Base-by-base conservation (phyloP, 2,113 vertebrate species). In the Rhinopomastus cyanomelas region DNA sequence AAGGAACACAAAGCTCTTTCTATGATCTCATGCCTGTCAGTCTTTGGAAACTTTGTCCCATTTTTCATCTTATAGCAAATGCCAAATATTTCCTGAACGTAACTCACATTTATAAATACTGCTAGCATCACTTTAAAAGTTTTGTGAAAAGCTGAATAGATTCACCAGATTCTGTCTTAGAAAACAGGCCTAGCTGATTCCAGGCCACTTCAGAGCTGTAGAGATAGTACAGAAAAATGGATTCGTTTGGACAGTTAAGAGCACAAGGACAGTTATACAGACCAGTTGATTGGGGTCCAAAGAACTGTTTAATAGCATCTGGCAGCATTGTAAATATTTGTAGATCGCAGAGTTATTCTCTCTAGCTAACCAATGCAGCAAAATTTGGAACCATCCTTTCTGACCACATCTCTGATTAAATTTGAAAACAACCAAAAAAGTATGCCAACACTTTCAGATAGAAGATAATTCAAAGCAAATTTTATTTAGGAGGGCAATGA, bases 401-500 rank as follows among this genome's bases (percentile, higher is more conserved):
- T 87, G 67, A 87, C 67, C n/a, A 67, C 15, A 53, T 64, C 29
- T 36, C 65, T 73, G 22, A 81, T 67, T 85, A 29, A 88, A 89
- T 44, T 68, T 73, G 8, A 7, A 42, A 7, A 83, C 65, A 44
- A 8, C 32, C 5, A 26, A 29, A 44, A 56, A 16, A 1, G 19
- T 25, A n/a, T 73, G 89, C 90, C 87, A 90, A 71, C 73, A 65
- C 21, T 91, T 95, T 90, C 53, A 86, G 67, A 81, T 25, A 92
- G 66, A 79, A 82, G 82, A 92, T 93, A 93, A 94, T 94, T 94
- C 72, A 95, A 94, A 94, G 79, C 18, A 94, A 95, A 95, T 95
- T 93, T 86, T 93, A 94, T 92, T 94, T 56, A 92, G 62, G 56
- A 85, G 94, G 87, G 86, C 44, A 65, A 66, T 87, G 57, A 69